Base-by-base conservation (phyloP, 2,888 invertebrate genomes). In the Chrysolina haemoptera region DNA sequence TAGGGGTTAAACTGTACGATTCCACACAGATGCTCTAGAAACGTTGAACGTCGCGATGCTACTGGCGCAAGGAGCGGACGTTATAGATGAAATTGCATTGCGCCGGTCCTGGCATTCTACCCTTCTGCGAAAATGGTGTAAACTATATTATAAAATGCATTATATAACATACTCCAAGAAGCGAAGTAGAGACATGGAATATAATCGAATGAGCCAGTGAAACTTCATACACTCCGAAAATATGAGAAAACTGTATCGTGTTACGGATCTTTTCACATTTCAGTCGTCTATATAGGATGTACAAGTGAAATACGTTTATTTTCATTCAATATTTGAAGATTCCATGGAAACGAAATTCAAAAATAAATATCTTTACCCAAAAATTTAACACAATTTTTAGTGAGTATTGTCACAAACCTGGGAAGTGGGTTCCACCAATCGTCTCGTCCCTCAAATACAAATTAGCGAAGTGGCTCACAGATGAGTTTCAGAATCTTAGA, bases 121-220 rank as follows among this genome's bases (percentile, higher is more conserved):
- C 59, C 59, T 35, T 22, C 59, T 59, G 35, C n/a, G 59, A 35
- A 35, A 59, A 59, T 59, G 59, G 59, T 59, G 59, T 35, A n/a
- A 35, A 59, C 59, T 59, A 59, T 59, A 59, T 59, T 59, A 59
- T 59, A 59, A 59, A 59, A 35, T 59, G 59, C 59, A 59, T 59
- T 59, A 59, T 59, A 35, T 59, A 59, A 59, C 59, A 9, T 59
- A 35, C 22, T 35, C 14, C 0, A 18, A 35, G 16, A n/a, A 35
- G 20, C 53, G 22, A 27, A 59, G 35, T 59, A 35, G 22, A 35
- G 35, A 35, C 22, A 1, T n/a, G n/a, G 14, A 35, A 59, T 27
- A 27, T 59, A 59, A 59, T 59, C n/a, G 53, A 18, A 22, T 53
- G 18, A 22, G 53, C 53, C 11, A 6, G 11, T 22, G 53, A 53